Evolutionary conservation across 2,113 vertebrate genomes (phyloP).

Genomic region (Meles meles): DNA sequence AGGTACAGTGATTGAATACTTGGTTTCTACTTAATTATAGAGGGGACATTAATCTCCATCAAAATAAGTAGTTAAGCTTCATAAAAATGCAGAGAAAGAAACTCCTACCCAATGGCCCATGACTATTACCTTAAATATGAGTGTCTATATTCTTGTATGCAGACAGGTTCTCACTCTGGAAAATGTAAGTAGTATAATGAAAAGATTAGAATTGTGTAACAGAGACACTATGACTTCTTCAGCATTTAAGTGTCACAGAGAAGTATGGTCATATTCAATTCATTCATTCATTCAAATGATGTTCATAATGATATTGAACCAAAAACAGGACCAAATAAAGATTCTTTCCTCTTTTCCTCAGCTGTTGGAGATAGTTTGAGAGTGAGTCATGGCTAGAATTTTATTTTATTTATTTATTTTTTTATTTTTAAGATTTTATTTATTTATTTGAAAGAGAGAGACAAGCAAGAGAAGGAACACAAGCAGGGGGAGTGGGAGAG

Average conservation of each 20-base stretch:
- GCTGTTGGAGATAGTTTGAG: not conserved
- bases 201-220: not conserved
- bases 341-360: not conserved
- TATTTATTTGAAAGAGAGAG: no score
- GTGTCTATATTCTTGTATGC: not conserved
- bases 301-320: not conserved
- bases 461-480: no score
- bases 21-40: constrained; percentile 69
- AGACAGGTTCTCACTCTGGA: not conserved
- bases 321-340: not conserved
- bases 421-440: no score
- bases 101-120: constrained; percentile 52
- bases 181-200: not conserved
- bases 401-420: not conserved
- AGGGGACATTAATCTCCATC: constrained; percentile 68
- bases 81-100: constrained; percentile 66
- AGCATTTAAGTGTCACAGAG: not conserved
- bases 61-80: constrained; percentile 70
- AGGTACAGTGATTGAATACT: constrained; percentile 56
- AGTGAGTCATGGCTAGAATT: not conserved
- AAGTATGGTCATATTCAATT: not conserved
- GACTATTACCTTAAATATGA: constrained; percentile 50
- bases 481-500: no score
- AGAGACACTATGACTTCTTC: not conserved
- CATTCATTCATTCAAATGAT: not conserved